These are phyloP conservation scores for Drosophila paramelanica DNA, from an alignment of 2,888 invertebrate genomes.

Conservation along the genomic window DNA sequence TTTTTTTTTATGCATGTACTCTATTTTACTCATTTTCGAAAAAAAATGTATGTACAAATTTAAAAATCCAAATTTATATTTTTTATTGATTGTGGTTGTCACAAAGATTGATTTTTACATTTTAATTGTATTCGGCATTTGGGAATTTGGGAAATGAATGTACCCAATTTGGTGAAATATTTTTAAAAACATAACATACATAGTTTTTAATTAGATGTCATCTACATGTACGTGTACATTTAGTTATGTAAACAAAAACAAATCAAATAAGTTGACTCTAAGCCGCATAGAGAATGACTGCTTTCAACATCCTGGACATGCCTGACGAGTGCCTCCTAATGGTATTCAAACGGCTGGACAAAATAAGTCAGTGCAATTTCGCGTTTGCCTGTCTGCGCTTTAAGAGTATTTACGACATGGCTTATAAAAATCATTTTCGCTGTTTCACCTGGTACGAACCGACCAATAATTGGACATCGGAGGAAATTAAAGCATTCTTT, in stretches of 20 bases:
- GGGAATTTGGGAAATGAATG: not conserved
- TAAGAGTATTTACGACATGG: constrained; percentile 15
- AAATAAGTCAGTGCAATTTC: constrained; percentile 28
- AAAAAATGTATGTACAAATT: too few species aligned
- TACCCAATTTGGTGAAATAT: not conserved
- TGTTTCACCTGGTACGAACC: constrained; percentile 16
- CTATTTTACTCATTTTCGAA: too few species aligned
- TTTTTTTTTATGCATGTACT: too few species aligned
- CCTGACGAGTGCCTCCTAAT: constrained; percentile 31
- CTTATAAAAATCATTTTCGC: constrained; percentile 2
- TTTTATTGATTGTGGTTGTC: too few species aligned
- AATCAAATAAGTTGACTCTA: not conserved
- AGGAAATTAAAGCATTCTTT: constrained; percentile 28
- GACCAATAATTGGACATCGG: constrained; percentile 10
- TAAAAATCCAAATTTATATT: too few species aligned
- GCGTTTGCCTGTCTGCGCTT: constrained; percentile 28
- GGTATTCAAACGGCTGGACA: constrained; percentile 21
- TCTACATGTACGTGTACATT: constrained; percentile 5
- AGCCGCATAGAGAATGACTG: constrained; percentile 9
- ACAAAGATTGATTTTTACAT: too few species aligned
- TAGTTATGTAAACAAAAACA: not conserved
- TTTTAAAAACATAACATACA: not conserved
- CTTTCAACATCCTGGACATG: constrained; percentile 15
- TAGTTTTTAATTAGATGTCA: not conserved
- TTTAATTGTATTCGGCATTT: too few species aligned